Evolutionary conservation across 1,140 invertebrate genomes (phyloP).

Genomic region (Drosophila subpulchrella): DNA sequence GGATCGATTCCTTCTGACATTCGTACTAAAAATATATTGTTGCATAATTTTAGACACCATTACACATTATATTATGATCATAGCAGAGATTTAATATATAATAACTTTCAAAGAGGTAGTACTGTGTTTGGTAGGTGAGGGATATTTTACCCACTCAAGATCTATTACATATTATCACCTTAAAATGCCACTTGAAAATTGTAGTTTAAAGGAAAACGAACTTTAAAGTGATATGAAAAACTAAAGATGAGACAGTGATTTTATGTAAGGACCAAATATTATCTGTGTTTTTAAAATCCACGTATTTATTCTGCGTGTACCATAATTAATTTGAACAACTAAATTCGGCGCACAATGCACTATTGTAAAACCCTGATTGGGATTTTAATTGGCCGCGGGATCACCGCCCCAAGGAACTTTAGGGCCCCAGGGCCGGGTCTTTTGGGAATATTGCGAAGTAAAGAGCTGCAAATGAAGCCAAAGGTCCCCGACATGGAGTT

Average conservation of each 20-base stretch:
- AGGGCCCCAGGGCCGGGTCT: slow-evolving; percentile 26
- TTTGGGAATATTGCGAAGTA: slow-evolving; percentile 59
- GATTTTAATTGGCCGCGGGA: slow-evolving; percentile 68
- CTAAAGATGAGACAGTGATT: too few relatives aligned
- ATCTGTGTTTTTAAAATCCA: too few relatives aligned
- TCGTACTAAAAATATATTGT: not conserved
- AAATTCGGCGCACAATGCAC: slow-evolving; percentile 28
- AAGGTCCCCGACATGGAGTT: slow-evolving; percentile 54
- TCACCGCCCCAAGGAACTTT: slow-evolving; percentile 62
- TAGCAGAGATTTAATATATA: too few relatives aligned
- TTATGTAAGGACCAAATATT: too few relatives aligned
- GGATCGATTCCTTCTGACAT: not conserved
- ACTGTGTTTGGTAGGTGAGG: too few relatives aligned
- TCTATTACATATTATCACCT: too few relatives aligned
- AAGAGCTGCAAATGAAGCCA: slow-evolving; percentile 59
- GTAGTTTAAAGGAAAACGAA: too few relatives aligned
- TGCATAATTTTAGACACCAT: not conserved
- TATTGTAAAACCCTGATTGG: slow-evolving; percentile 57
- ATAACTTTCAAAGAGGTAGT: too few relatives aligned
- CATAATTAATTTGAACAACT: slow-evolving; percentile 72
- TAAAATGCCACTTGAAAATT: too few relatives aligned
- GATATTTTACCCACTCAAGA: too few relatives aligned
- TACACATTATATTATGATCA: too few relatives aligned
- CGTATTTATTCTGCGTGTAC: not conserved
- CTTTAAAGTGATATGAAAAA: too few relatives aligned